Conservation (phyloP, 2,797 vertebrate genomes). For the Halcyon leucocephala region DNA sequence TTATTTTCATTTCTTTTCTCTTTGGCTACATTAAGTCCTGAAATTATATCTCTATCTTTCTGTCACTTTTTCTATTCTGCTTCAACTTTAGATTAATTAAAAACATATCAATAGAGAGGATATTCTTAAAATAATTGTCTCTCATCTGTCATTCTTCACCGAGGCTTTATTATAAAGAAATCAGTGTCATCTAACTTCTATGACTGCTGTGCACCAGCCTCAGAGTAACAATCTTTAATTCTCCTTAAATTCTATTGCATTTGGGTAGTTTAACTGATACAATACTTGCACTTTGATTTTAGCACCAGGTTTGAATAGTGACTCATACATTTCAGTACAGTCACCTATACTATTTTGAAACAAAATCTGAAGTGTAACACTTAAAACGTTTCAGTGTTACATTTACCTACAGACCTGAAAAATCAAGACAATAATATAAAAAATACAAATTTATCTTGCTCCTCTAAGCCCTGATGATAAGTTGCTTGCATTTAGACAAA, state of each 20-base stretch:
- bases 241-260: not conserved
- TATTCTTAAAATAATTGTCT: not conserved
- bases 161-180: not conserved
- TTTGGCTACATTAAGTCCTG: not conserved
- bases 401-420: not conserved
- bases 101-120: not conserved
- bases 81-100: not conserved
- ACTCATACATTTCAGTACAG: not conserved
- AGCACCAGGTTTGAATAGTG: not conserved
- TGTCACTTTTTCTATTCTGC: not conserved
- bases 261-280: not conserved
- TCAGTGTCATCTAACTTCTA: not conserved
- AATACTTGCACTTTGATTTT: not conserved
- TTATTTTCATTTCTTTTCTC: not conserved
- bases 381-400: not conserved
- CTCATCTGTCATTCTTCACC: not conserved
- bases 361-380: not conserved
- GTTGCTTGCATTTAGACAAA: not conserved
- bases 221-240: not conserved
- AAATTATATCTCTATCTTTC: rapidly evolving
- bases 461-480: not conserved
- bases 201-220: not conserved
- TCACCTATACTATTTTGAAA: not conserved
- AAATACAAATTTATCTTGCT: not conserved
- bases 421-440: not conserved